Evolutionary conservation across 2,113 vertebrate genomes (phyloP).

Genomic region (Neolamprologus caudopunctatus): DNA sequence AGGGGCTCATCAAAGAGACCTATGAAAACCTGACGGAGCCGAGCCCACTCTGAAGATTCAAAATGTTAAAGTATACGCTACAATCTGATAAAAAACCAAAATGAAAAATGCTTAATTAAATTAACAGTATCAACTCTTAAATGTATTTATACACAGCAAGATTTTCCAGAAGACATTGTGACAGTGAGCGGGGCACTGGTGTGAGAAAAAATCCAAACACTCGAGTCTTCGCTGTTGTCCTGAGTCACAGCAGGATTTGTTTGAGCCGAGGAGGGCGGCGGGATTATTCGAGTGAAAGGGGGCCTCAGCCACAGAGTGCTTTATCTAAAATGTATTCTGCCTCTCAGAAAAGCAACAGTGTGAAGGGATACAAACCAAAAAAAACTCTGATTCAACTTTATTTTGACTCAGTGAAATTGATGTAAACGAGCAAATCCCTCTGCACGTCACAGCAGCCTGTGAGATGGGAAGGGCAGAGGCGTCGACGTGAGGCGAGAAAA

Average conservation of each 20-base stretch:
- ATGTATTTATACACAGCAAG: conserved; percentile 61
- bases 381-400: conserved; percentile 3
- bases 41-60: conserved; percentile 1
- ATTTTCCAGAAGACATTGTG: conserved; percentile 30
- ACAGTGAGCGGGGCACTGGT: conserved; percentile 15
- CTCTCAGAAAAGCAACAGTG: conserved; percentile 8
- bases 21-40: conserved; percentile 2
- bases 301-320: conserved; percentile 46
- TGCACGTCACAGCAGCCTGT: conserved; percentile 29
- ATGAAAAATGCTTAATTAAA: conserved; percentile 55
- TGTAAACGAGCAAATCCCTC: conserved; percentile 43
- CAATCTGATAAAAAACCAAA: conserved; percentile 18
- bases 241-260: conserved; percentile 32
- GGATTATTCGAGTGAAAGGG: neutral
- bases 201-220: conserved; percentile 20
- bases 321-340: conserved; percentile 19
- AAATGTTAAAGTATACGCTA: conserved; percentile 25
- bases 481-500: neutral
- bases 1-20: conserved; percentile 5
- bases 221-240: conserved; percentile 41
- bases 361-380: neutral
- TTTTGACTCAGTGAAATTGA: conserved; percentile 1
- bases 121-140: conserved; percentile 61
- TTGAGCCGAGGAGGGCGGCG: neutral
- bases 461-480: neutral